Evolutionary conservation across 1,140 invertebrate species (phyloP).

Genomic region (Leptinotarsa lineolata): DNA sequence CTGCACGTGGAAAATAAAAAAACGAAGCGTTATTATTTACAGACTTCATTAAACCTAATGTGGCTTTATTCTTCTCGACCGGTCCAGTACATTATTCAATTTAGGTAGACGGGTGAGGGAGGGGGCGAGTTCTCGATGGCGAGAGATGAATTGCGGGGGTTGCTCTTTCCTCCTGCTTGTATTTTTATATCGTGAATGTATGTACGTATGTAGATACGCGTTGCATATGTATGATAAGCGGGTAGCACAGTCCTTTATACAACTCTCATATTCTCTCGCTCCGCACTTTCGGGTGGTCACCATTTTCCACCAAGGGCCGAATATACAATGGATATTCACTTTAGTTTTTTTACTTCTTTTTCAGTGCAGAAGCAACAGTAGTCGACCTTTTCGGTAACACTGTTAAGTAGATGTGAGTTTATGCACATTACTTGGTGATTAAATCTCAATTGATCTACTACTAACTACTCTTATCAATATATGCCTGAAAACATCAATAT

Average conservation of each 20-base stretch:
- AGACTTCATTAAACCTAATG: conserved; percentile 11
- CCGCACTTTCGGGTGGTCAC: neutral
- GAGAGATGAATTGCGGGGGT: conserved; percentile 23
- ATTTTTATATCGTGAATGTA: conserved; percentile 29
- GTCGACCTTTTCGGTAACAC: too few species aligned
- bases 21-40: conserved; percentile 20
- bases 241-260: conserved; percentile 21
- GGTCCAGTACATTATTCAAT: conserved; percentile 26
- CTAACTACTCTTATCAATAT: too few species aligned
- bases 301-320: conserved; percentile 21
- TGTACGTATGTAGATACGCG: conserved; percentile 29
- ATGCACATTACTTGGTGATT: too few species aligned
- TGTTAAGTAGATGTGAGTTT: too few species aligned
- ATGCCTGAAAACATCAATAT: too few species aligned
- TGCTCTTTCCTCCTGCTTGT: conserved; percentile 20
- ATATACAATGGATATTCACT: neutral
- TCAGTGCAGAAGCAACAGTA: too few species aligned
- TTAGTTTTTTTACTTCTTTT: too few species aligned
- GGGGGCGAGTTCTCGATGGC: conserved; percentile 4
- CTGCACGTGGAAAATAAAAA: neutral
- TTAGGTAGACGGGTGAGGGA: neutral
- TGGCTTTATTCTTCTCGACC: conserved; percentile 7
- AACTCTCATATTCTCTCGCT: conserved; percentile 24
- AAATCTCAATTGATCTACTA: too few species aligned
- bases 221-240: conserved; percentile 29